These are phyloP conservation scores for Dryobota labecula DNA, from an alignment of 2,888 invertebrate species.

Conservation along the genomic window DNA sequence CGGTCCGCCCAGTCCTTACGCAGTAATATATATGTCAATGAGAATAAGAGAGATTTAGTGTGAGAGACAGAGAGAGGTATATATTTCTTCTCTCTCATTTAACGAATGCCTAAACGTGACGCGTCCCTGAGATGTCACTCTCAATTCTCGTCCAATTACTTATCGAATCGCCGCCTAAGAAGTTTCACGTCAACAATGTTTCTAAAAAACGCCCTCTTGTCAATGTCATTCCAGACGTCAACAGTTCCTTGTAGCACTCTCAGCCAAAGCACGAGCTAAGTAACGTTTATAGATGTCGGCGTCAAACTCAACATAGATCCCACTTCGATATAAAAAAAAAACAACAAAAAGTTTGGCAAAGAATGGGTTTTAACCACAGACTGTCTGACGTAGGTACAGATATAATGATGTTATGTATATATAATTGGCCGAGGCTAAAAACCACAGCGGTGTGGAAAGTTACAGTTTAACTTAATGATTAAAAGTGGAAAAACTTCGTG, in stretches of 20 bases:
- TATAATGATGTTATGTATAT: not conserved
- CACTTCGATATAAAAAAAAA: not conserved
- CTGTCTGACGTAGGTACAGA: not conserved
- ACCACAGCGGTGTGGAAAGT: not conserved
- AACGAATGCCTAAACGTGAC: too few relatives aligned
- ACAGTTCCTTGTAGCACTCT: not conserved
- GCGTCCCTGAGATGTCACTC: too few relatives aligned
- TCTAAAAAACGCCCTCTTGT: too few relatives aligned
- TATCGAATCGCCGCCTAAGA: too few relatives aligned
- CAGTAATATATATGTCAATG: too few relatives aligned
- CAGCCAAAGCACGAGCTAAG: not conserved
- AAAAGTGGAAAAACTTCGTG: not conserved
- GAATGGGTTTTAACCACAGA: slow-evolving; percentile 2
- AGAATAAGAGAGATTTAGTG: too few relatives aligned
- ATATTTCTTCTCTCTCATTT: too few relatives aligned
- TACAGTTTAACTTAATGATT: not conserved
- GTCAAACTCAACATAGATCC: not conserved
- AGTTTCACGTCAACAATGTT: too few relatives aligned
- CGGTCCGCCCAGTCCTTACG: too few relatives aligned
- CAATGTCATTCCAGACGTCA: not conserved
- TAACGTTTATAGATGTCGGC: not conserved
- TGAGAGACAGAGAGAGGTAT: too few relatives aligned
- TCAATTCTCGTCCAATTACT: too few relatives aligned
- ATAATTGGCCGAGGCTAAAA: slow-evolving; percentile 2
- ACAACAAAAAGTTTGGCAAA: not conserved